Conservation (phyloP, 2,797 vertebrate species). For the Enteromius argenteus region DNA sequence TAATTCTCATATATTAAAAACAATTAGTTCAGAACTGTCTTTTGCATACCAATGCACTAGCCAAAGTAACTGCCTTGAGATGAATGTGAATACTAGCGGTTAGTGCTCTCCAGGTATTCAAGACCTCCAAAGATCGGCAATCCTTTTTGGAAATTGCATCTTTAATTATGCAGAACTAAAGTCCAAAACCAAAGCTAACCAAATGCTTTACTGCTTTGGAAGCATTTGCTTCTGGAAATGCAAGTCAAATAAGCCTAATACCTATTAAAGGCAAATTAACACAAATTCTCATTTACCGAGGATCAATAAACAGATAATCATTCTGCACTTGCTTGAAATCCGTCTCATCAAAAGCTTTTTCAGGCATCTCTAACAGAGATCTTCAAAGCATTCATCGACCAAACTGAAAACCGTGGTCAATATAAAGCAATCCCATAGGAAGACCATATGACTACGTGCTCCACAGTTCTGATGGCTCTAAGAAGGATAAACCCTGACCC, state of each 20-base stretch:
- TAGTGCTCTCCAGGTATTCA: background rate
- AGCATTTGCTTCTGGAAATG: background rate
- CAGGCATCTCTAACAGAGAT: slow-evolving; percentile 7
- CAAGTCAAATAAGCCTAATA: background rate
- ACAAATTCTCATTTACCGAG: background rate
- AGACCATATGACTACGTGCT: slow-evolving; percentile 12
- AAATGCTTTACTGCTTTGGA: background rate
- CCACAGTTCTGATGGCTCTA: slow-evolving; percentile 6
- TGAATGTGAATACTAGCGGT: background rate
- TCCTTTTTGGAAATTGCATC: background rate
- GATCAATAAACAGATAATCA: slow-evolving; percentile 31
- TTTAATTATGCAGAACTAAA: slow-evolving; percentile 16
- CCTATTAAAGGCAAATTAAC: background rate
- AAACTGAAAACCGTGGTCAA: background rate
- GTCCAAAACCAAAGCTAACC: background rate
- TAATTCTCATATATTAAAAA: background rate
- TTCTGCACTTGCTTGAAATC: background rate
- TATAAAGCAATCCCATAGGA: background rate
- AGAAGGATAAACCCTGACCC: slow-evolving; percentile 3
- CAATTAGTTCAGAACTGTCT: background rate
- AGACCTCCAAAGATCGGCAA: background rate
- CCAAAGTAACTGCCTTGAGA: background rate
- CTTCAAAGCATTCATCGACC: slow-evolving; percentile 11
- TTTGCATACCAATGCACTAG: background rate
- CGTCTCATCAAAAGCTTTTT: slow-evolving; percentile 22